Evolutionary conservation across 2,113 vertebrate species (phyloP).

Genomic region (Hippocampus comes): DNA sequence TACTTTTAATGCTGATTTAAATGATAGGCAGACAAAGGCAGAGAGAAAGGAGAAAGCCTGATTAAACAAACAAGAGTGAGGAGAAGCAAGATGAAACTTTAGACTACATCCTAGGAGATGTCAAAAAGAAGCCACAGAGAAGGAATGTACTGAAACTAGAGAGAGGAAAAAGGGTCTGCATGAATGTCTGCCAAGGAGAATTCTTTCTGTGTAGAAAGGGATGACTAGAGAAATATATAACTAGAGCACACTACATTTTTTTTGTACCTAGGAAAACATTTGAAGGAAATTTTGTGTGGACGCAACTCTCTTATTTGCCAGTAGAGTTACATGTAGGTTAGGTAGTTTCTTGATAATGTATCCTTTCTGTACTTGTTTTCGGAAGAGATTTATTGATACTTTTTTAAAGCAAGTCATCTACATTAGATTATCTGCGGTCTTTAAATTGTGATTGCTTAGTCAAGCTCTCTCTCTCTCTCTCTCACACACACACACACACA

Average conservation of each 20-base stretch:
- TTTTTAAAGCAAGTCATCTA: conserved; percentile 45
- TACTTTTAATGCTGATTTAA: conserved; percentile 40
- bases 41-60: conserved; percentile 9
- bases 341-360: not conserved
- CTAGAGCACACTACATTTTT: conserved; percentile 8
- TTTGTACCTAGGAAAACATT: conserved; percentile 25
- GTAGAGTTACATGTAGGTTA: conserved; percentile 22
- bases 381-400: conserved; percentile 32
- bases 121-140: conserved; percentile 42
- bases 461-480: not conserved
- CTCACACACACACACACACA: not conserved
- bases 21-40: conserved; percentile 20
- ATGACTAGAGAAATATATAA: conserved; percentile 2
- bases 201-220: conserved; percentile 20
- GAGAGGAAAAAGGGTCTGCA: conserved; percentile 25
- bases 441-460: conserved; percentile 35
- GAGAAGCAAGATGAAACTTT: conserved; percentile 52
- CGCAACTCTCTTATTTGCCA: conserved; percentile 22
- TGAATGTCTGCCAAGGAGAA: conserved; percentile 28
- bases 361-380: conserved; percentile 13
- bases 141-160: conserved; percentile 68
- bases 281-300: not conserved
- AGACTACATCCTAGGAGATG: conserved; percentile 47
- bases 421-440: conserved; percentile 59
- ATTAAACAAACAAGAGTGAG: conserved; percentile 34